Base-by-base conservation (phyloP, 37 sponge, comb jelly and placozoan genomes). In the Geodia barretti region DNA sequence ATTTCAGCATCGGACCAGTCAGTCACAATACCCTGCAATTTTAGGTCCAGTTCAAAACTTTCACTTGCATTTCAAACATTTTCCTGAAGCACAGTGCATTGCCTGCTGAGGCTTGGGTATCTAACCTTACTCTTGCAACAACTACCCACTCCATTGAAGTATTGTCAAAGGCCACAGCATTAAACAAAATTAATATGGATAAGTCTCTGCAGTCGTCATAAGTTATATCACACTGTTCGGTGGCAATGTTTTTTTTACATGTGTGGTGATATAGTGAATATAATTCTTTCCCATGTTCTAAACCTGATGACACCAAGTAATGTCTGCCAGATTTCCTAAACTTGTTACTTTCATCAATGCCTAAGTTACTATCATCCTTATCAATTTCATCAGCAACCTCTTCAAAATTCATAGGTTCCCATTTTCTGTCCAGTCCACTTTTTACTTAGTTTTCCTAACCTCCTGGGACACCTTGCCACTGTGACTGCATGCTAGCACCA, bases 141-240 rank as follows among this genome's bases (percentile, higher is more conserved):
- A 76, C 76, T 35, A 60, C 23, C 76, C 76, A 76, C 62, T 76
- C 76, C 76, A 76, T 76, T 26, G 63, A 28, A 36, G 37, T 39
- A 1, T n/a, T 31, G 63, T 76, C 30, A 76, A 76, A 76, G 34
- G 76, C 76, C 24, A 76, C 76, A 4, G 60, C 75, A 74, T 74
- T 74, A 43, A 74, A 74, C 29, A 74, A 14, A 74, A 47, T 47
- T n/a, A n/a, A n/a, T n/a, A n/a, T n/a, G 14, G 75, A 60, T 4
- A 60, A 76, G 20, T 76, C 62, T 60, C 47, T 74, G 60, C 75
- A 74, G 5, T 74, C 75, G 33, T 74, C 75, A 74, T 74, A 74
- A 24, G 75, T 74, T n/a, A 74, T 74, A 43, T 74, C 75, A 74
- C 75, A 74, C 33, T 74, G 75, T 71, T 71, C 72, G 47, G 72